Evolutionary conservation across 2,113 vertebrate genomes (phyloP).

Genomic region (Hucho hucho): DNA sequence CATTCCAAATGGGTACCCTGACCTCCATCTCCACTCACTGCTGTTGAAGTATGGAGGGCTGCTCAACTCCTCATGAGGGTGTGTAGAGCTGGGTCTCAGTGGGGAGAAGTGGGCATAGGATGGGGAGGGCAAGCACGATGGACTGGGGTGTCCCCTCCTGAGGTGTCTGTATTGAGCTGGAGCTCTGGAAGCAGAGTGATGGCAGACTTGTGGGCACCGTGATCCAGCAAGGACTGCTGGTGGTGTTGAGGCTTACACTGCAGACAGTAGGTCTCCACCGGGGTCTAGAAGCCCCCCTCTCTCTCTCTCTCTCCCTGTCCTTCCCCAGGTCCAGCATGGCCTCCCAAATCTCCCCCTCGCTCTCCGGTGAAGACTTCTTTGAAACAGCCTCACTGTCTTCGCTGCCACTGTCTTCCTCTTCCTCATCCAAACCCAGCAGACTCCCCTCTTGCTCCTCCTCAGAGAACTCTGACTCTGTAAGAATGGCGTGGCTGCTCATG

Average conservation of each 20-base stretch:
- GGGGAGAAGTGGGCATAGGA: slow-evolving; percentile 9
- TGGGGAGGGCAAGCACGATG: slow-evolving; percentile 38
- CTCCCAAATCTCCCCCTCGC: slow-evolving; percentile 6
- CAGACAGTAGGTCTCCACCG: slow-evolving; percentile 19
- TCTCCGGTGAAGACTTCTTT: slow-evolving; percentile 22
- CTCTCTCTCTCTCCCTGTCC: rapidly evolving
- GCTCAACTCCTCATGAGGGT: slow-evolving; percentile 26
- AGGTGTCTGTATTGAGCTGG: neutral
- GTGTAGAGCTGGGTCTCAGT: slow-evolving; percentile 42
- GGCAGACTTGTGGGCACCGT: slow-evolving; percentile 11
- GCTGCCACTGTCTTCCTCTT: slow-evolving; percentile 33
- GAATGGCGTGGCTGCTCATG: slow-evolving; percentile 28
- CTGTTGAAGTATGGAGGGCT: slow-evolving; percentile 5
- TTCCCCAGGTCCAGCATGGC: rapidly evolving
- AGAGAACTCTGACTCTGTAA: slow-evolving; percentile 38
- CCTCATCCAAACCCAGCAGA: neutral
- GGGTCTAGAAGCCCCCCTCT: slow-evolving; percentile 11
- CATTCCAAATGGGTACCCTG: slow-evolving; percentile 35
- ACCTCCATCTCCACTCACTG: slow-evolving; percentile 8
- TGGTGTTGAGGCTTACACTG: neutral
- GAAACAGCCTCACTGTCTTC: slow-evolving; percentile 16
- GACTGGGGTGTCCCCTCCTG: neutral
- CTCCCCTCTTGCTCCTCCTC: slow-evolving; percentile 57
- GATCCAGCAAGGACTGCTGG: slow-evolving; percentile 13
- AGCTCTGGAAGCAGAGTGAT: slow-evolving; percentile 26